phyloP scores from a whole-genome alignment of 2,888 invertebrate species.

The Caenorhabditis parvicauda region DNA sequence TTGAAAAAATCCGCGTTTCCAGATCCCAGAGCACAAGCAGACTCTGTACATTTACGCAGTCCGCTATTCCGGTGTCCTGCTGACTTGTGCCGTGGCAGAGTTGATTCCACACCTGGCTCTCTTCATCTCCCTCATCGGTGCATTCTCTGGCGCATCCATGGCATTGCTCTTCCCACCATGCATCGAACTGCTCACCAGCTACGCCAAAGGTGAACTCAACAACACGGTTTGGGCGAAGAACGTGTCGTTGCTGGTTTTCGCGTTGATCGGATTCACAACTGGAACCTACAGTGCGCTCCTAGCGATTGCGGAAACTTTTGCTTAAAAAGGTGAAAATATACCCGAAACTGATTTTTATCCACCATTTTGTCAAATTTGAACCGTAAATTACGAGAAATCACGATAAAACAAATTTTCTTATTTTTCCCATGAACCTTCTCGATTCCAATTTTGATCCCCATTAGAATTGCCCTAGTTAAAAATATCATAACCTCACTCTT shows the following conservation, averaged over 20 bases:
- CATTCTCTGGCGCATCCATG: slow-evolving; percentile 81
- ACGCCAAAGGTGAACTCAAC: slow-evolving; percentile 43
- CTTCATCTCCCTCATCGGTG: slow-evolving; percentile 84
- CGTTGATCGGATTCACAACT: slow-evolving; percentile 56
- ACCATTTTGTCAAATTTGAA: too few relatives aligned
- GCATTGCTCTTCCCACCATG: slow-evolving; percentile 84
- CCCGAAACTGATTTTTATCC: neutral
- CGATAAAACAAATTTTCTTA: too few relatives aligned
- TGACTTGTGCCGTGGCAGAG: slow-evolving; percentile 69
- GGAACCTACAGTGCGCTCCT: slow-evolving; percentile 55
- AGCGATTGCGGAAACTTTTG: slow-evolving; percentile 38
- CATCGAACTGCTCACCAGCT: slow-evolving; percentile 73
- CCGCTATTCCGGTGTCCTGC: slow-evolving; percentile 66
- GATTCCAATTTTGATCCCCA: too few relatives aligned
- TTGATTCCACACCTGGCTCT: slow-evolving; percentile 81
- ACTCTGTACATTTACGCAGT: slow-evolving; percentile 63
- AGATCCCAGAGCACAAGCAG: slow-evolving; percentile 44
- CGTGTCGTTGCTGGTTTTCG: slow-evolving; percentile 43
- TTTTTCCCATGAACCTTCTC: too few relatives aligned
- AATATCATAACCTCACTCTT: too few relatives aligned
- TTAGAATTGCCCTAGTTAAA: too few relatives aligned
- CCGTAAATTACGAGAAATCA: too few relatives aligned
- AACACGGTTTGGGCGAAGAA: slow-evolving; percentile 45
- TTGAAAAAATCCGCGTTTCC: neutral
- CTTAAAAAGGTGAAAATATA: slow-evolving; percentile 1